Base-by-base conservation (phyloP, 1,140 invertebrate species). In the Diabrotica undecimpunctata region DNA sequence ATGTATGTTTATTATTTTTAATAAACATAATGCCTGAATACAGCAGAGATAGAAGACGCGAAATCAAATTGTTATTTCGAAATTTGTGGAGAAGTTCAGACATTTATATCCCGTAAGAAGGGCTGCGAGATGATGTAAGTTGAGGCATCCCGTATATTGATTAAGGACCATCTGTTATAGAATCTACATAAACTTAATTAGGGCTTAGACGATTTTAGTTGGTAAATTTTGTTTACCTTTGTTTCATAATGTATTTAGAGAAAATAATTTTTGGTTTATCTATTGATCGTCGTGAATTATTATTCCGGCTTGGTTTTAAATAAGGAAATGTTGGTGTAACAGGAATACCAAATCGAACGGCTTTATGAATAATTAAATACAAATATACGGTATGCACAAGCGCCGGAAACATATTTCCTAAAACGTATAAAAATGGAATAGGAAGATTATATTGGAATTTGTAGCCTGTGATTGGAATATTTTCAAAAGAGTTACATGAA, bases 371-470 rank as follows among this genome's bases (percentile, higher is more conserved):
- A 46, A 46, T 46, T 46, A 46, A 46, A 46, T 46, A 46, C 41
- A 46, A 46, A 46, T 46, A 46, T 46, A 46, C 41, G 41, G 8
- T 46, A 46, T 46, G 41, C 41, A 46, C 41, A 46, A 46, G 41
- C 41, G 5, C 41, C n/a, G 41, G 41, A 46, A 46, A 46, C 41
- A 46, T 46, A 46, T 46, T 10, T 46, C 41, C 41, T 46, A 46
- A 46, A 46, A 46, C 41, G 41, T 46, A 46, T 46, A 46, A 46
- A 46, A 46, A 46, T 46, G 41, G 25, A 46, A 46, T 46, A n/a
- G n/a, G 41, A 46, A 46, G 41, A 46, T 46, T 46, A 46, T 46
- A 46, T 46, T 46, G 41, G 41, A 46, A 46, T 8, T 46, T 46
- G 41, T 46, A 46, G 5, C 41, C n/a, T 46, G 41, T 46, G 41